Base-by-base conservation (phyloP, 2,797 vertebrate genomes). In the Paratrypauchen microcephalus region DNA sequence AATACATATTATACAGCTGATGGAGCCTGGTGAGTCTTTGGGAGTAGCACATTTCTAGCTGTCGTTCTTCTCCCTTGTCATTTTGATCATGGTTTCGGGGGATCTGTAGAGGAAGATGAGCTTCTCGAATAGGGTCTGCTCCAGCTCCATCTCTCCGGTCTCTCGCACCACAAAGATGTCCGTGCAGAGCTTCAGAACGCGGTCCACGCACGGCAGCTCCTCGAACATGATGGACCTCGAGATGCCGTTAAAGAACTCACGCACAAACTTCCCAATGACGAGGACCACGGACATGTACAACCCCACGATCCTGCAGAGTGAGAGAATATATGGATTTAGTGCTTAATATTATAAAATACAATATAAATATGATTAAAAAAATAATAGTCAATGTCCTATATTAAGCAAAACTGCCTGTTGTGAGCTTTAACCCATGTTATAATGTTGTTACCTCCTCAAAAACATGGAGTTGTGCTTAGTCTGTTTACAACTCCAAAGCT, bases 161-260 rank as follows among this genome's bases (percentile, higher is more conserved):
- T 94, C 91, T 0, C 90, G 77, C 2, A 92, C 93, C 66, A 95
- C 85, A 23, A 95, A 94, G 83, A 94, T 93, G 78, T 95, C 92
- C 0, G 87, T 93, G 88, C 93, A 93, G 28, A 95, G 91, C 80
- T 94, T 92, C n/a, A 95, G 86, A 69, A 94, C 91, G 0, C 88
- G 81, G 80, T 93, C 94, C 39, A 94, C 91, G 0, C 88, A 89
- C 0, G 94, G 94, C 69, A 95, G 84, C 72, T 95, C 93, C 72
- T 95, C 93, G 0, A 93, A 94, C 94, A 92, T 94, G 80, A 95
- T 94, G 79, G 93, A 95, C 52, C 88, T 84, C 0, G 93, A 94
- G 69, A 94, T 94, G 58, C 94, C 90, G 0, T 91, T 94, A 84
- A 95, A 95, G 85, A 94, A 94, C 73, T 95, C 93, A 24, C 90